A percentile compares a stretch with the other conserved stretches of the same genome.
phyloP scores from a whole-genome alignment of 2,888 invertebrate genomes.

The Hydroisotoma schaefferi region DNA sequence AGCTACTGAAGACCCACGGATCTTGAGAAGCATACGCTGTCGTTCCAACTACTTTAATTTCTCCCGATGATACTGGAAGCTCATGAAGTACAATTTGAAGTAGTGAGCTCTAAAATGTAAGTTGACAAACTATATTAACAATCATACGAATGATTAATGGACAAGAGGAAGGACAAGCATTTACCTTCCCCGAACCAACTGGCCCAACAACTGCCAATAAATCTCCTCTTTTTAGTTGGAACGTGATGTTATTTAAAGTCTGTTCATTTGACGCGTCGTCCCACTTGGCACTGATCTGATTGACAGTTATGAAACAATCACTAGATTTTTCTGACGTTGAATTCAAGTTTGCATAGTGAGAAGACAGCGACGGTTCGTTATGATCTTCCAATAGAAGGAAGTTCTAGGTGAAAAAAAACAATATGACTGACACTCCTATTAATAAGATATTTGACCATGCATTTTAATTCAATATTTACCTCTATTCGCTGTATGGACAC shows the following conservation, averaged over 20 bases:
- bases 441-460: background rate
- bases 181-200: conserved; percentile 48
- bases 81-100: conserved; percentile 70
- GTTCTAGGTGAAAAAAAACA: background rate
- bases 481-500: conserved; percentile 71
- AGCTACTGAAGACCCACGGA: conserved; percentile 35
- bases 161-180: background rate
- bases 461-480: conserved; percentile 49
- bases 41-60: conserved; percentile 61
- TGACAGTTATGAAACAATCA: too few species aligned
- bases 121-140: too few species aligned
- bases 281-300: conserved; percentile 49
- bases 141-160: background rate
- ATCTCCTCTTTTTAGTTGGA: conserved; percentile 64
- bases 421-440: background rate
- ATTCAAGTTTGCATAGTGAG: background rate
- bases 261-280: conserved; percentile 53
- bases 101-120: conserved; percentile 52
- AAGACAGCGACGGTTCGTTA: background rate
- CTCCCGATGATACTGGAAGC: conserved; percentile 62
- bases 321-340: background rate
- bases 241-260: conserved; percentile 64
- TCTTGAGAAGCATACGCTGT: conserved; percentile 64
- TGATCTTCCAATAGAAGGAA: conserved; percentile 11
- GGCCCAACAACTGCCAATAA: conserved; percentile 53